Evolutionary conservation across 2,113 vertebrate genomes (phyloP).

Genomic region (Campylomormyrus tamandua): DNA sequence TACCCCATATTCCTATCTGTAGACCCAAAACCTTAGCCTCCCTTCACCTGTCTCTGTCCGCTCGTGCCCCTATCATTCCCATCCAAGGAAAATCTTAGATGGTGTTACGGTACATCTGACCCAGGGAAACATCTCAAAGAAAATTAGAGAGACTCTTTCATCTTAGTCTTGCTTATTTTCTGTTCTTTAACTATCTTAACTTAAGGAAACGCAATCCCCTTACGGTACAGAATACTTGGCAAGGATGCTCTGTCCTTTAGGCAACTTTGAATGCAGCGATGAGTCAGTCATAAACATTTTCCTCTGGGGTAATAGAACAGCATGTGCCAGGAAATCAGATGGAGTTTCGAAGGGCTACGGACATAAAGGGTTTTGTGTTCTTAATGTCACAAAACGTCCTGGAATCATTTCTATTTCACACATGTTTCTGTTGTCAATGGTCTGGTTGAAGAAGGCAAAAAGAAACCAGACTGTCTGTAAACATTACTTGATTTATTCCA

Average conservation of each 20-base stretch:
- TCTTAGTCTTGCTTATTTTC: slow-evolving; percentile 43
- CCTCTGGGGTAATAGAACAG: slow-evolving; percentile 67
- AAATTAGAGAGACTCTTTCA: not conserved
- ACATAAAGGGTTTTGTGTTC: not conserved
- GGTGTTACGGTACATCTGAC: not conserved
- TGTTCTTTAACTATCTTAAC: slow-evolving; percentile 58
- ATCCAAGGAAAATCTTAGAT: not conserved
- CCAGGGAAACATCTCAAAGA: not conserved
- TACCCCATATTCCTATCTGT: not conserved
- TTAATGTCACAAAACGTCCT: slow-evolving; percentile 5
- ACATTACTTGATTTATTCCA: not conserved
- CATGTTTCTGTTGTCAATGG: not conserved
- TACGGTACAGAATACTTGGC: slow-evolving; percentile 61
- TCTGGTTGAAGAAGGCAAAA: not conserved
- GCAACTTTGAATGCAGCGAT: slow-evolving; percentile 59
- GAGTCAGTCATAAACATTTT: slow-evolving; percentile 68
- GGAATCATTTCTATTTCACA: not conserved
- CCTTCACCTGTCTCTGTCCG: not conserved
- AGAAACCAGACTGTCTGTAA: not conserved
- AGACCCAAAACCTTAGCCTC: not conserved
- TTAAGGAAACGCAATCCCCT: slow-evolving; percentile 48
- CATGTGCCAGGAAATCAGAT: slow-evolving; percentile 66
- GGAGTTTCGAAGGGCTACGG: slow-evolving; percentile 13
- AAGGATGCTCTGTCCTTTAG: slow-evolving; percentile 54
- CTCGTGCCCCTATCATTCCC: not conserved